Conservation (phyloP, 2,113 vertebrate species). For the Chloropsis hardwickii region DNA sequence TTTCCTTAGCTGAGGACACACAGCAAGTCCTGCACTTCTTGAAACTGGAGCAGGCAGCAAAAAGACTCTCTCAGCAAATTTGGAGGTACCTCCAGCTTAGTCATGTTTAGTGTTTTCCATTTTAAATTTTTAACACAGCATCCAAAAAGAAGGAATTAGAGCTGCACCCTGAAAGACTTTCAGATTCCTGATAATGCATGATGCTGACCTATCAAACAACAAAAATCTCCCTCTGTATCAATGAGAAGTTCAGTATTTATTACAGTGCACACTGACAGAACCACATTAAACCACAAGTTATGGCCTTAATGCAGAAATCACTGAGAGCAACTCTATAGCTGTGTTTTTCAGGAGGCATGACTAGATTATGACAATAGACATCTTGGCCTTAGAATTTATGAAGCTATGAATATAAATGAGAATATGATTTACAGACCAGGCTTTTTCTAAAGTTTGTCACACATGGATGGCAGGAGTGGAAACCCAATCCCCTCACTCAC, state of each 20-base stretch:
- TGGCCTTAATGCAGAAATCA: conserved; percentile 32
- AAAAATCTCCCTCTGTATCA: background rate
- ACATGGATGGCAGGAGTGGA: background rate
- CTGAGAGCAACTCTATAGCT: conserved; percentile 31
- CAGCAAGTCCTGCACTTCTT: background rate
- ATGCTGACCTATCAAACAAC: background rate
- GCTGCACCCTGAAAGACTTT: background rate
- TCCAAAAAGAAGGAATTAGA: background rate
- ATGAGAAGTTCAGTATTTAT: conserved; percentile 23
- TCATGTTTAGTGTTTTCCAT: background rate
- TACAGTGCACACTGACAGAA: background rate
- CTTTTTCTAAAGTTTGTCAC: background rate
- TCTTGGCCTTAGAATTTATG: conserved; percentile 44
- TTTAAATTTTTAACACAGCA: background rate
- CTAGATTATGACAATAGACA: conserved; percentile 40
- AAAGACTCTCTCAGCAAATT: background rate
- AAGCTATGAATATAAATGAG: conserved; percentile 52
- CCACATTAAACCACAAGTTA: conserved; percentile 38
- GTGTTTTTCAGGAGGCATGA: conserved; percentile 34
- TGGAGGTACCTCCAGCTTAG: background rate
- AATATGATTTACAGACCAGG: background rate
- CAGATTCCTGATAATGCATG: conserved; percentile 7
- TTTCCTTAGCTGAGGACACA: background rate
- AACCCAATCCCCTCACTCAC: background rate
- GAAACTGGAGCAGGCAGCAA: background rate